Percentiles rank a stretch among this genome's conserved stretches.
These are phyloP conservation scores for Xanthorhoe spadicearia DNA, from an alignment of 2,888 invertebrate species.

Conservation along the genomic window DNA sequence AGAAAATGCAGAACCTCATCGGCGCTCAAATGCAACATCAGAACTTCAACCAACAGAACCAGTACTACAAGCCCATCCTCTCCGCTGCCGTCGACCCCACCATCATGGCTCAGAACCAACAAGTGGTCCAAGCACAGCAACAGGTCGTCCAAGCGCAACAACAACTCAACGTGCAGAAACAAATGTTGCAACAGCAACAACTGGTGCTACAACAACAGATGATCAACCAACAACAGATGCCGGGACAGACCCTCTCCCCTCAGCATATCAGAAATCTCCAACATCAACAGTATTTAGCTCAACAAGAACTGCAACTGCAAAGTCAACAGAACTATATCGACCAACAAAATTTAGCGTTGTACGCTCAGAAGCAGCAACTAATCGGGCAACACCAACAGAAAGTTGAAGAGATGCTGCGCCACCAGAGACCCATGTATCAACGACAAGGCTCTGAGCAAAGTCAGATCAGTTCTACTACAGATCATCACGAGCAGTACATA, in stretches of 20 bases:
- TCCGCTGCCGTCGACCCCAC: constrained; percentile 65
- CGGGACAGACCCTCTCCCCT: constrained; percentile 79
- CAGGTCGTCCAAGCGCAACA: constrained; percentile 77
- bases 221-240: constrained; percentile 73
- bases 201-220: constrained; percentile 80
- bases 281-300: constrained; percentile 81
- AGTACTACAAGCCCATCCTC: constrained; percentile 66
- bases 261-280: constrained; percentile 74
- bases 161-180: constrained; percentile 79
- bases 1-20: constrained; percentile 68
- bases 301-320: constrained; percentile 80
- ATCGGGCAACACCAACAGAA: constrained; percentile 84
- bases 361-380: constrained; percentile 80
- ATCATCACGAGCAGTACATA: constrained; percentile 68
- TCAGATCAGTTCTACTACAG: constrained; percentile 68
- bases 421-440: constrained; percentile 74
- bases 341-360: constrained; percentile 81
- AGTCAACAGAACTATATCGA: constrained; percentile 84
- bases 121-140: constrained; percentile 78
- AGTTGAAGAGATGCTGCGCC: constrained; percentile 70
- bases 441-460: constrained; percentile 79
- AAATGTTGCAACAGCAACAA: constrained; percentile 78
- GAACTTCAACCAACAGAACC: constrained; percentile 65
- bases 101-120: constrained; percentile 74
- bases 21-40: constrained; percentile 69